A percentile compares a stretch with the other conserved stretches of the same genome.
These are phyloP conservation scores for Ctena decussata DNA, from an alignment of 2,888 invertebrate genomes.

Conservation along the genomic window DNA sequence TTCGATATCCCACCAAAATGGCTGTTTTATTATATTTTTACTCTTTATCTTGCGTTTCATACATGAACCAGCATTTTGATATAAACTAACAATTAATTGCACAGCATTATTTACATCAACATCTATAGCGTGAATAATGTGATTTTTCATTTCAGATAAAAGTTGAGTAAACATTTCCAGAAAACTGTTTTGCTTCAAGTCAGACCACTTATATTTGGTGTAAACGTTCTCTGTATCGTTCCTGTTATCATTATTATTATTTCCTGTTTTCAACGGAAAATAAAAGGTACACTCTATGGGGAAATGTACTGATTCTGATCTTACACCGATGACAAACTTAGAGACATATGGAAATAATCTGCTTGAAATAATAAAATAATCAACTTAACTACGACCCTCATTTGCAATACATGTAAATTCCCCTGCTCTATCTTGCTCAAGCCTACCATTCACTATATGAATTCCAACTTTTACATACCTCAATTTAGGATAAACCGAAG, in stretches of 20 bases:
- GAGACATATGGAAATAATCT: background rate
- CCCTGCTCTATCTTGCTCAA: background rate
- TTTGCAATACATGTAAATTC: slow-evolving; percentile 12
- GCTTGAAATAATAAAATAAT: slow-evolving; percentile 14
- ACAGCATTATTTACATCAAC: background rate
- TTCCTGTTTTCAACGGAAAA: background rate
- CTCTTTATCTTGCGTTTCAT: background rate
- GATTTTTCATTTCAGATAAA: background rate
- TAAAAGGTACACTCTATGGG: background rate
- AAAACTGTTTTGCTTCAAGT: background rate
- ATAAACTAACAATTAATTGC: background rate
- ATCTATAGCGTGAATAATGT: background rate
- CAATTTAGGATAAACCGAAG: background rate
- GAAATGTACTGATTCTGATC: background rate
- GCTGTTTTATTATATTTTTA: background rate
- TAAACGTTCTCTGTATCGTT: background rate
- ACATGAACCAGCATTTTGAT: background rate
- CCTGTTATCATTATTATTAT: background rate
- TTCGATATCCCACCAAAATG: background rate
- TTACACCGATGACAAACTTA: background rate
- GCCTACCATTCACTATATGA: background rate
- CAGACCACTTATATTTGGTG: background rate
- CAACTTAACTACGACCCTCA: background rate
- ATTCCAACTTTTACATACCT: background rate
- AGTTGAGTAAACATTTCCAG: background rate